These are phyloP conservation scores for Trichoplax adhaerens DNA, from an alignment of 37 sponge, comb jelly and placozoan genomes.

Conservation along the genomic window DNA sequence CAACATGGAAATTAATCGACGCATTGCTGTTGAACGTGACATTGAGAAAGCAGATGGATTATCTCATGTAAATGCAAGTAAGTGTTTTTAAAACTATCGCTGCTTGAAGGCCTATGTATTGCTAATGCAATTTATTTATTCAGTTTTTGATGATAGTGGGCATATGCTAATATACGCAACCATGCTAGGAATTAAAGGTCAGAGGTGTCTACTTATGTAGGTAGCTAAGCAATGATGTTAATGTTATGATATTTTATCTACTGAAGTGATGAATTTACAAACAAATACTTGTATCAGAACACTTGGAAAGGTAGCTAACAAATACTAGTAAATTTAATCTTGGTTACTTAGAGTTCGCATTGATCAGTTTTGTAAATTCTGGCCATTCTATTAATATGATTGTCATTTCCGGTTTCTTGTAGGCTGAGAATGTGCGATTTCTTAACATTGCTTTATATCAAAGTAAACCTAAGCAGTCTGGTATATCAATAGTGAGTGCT, in stretches of 20 bases:
- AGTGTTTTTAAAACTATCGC: background rate
- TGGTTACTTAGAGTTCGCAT: background rate
- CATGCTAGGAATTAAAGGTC: constrained; percentile 86
- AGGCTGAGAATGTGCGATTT: constrained; percentile 62
- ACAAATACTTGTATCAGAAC: constrained; percentile 75
- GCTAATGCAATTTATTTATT: background rate
- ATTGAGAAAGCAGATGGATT: constrained; percentile 55
- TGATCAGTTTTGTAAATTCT: constrained; percentile 1
- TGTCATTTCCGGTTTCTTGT: constrained; percentile 5
- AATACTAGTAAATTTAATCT: too few species aligned
- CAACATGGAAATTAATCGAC: constrained; percentile 82
- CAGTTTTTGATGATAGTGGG: constrained; percentile 84
- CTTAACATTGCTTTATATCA: constrained; percentile 53
- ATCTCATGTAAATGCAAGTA: constrained; percentile 29
- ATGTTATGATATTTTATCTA: background rate
- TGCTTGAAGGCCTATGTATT: background rate
- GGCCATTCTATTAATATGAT: background rate
- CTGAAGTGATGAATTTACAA: constrained; percentile 47
- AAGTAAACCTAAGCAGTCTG: constrained; percentile 32
- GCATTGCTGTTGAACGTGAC: constrained; percentile 75
- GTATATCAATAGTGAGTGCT: too few species aligned
- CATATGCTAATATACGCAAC: constrained; percentile 66
- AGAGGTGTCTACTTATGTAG: background rate
- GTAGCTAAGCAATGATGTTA: background rate
- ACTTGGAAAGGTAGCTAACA: constrained; percentile 49